Evolutionary conservation across 2,888 invertebrate species (phyloP).

Genomic region (Epinotia brunnichana): DNA sequence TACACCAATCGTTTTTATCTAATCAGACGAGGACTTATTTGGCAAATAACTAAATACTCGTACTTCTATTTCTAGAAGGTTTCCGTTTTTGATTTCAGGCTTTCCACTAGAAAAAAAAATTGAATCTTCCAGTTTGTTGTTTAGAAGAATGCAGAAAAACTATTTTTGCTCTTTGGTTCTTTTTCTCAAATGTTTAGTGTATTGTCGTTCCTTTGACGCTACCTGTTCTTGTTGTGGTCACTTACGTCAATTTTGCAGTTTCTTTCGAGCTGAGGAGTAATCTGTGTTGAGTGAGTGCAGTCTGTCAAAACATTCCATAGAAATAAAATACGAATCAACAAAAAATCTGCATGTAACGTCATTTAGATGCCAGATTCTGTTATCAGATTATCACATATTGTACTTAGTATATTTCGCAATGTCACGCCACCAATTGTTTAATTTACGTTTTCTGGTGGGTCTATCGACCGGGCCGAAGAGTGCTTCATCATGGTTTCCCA

Average conservation of each 20-base stretch:
- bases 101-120: too few relatives aligned
- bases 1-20: constrained; percentile 24
- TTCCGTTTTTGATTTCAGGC: not conserved
- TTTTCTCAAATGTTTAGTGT: too few relatives aligned
- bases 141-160: too few relatives aligned
- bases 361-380: not conserved
- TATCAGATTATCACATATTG: not conserved
- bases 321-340: too few relatives aligned
- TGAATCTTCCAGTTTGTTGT: too few relatives aligned
- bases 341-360: too few relatives aligned
- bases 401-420: constrained; percentile 7
- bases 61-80: not conserved
- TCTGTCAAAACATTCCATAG: too few relatives aligned
- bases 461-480: constrained; percentile 27
- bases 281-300: too few relatives aligned
- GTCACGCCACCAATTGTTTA: constrained; percentile 3
- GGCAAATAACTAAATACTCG: not conserved
- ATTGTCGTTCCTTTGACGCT: too few relatives aligned
- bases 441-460: constrained; percentile 9
- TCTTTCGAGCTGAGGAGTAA: too few relatives aligned
- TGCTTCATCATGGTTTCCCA: constrained; percentile 35
- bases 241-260: too few relatives aligned
- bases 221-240: too few relatives aligned
- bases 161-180: not conserved
- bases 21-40: not conserved